Evolutionary conservation across 2,113 vertebrate genomes (phyloP).

Genomic region (Pan paniscus): DNA sequence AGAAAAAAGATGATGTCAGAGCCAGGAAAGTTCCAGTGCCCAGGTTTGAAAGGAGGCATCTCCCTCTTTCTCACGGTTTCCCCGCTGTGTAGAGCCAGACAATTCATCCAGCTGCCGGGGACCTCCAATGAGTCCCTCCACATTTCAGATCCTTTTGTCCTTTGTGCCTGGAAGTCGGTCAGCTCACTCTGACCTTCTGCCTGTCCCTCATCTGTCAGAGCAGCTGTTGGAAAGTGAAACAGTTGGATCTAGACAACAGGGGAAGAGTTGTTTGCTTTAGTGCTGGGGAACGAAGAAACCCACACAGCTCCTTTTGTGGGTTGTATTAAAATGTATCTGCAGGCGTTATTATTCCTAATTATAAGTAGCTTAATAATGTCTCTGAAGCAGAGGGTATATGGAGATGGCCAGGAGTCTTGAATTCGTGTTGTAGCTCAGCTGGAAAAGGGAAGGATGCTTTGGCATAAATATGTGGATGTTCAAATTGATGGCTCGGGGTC

Average conservation of each 20-base stretch:
- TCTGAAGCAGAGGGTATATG: background rate
- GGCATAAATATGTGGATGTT: background rate
- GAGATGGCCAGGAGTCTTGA: background rate
- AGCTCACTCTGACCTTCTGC: conserved; percentile 1
- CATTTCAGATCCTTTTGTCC: background rate
- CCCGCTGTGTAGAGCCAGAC: background rate
- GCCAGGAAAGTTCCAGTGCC: background rate
- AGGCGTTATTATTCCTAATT: conserved; percentile 21
- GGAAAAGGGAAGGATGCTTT: background rate
- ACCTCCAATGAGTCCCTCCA: background rate
- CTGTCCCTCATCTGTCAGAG: background rate
- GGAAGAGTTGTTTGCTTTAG: background rate
- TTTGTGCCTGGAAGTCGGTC: conserved; percentile 14
- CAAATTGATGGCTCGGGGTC: background rate
- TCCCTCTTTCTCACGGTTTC: background rate
- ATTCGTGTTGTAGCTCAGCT: background rate
- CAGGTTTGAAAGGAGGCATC: background rate
- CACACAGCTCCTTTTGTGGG: background rate
- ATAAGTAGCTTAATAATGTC: background rate
- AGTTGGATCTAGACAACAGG: background rate
- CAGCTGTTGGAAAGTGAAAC: conserved; percentile 29
- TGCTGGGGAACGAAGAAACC: background rate
- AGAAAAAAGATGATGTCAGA: background rate
- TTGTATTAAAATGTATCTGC: background rate
- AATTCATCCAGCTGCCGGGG: background rate